Evolutionary conservation across 2,797 vertebrate genomes (phyloP).

Genomic region (Danio choprae): DNA sequence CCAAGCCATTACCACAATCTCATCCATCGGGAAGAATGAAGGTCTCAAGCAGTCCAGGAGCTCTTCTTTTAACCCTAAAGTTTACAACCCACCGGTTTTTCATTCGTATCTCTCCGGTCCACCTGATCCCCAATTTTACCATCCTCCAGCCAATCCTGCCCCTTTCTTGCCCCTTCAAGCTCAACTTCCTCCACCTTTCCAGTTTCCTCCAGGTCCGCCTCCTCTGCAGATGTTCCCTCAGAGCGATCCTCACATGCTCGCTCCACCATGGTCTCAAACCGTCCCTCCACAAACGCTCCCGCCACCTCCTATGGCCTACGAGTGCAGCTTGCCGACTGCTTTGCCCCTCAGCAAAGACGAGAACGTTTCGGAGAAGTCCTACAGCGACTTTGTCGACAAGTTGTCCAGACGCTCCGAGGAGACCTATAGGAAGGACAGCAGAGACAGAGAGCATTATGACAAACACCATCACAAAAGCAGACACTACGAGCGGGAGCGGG

Average conservation of each 20-base stretch:
- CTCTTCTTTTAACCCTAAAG: slow-evolving; percentile 66
- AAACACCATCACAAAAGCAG: slow-evolving; percentile 86
- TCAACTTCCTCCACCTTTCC: slow-evolving; percentile 82
- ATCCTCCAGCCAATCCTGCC: slow-evolving; percentile 74
- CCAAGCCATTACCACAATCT: slow-evolving; percentile 80
- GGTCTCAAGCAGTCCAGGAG: slow-evolving; percentile 72
- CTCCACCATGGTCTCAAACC: slow-evolving; percentile 78
- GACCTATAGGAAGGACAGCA: slow-evolving; percentile 72
- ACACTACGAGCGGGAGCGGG: slow-evolving; percentile 80
- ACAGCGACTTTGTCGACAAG: slow-evolving; percentile 90
- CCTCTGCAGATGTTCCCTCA: slow-evolving; percentile 64
- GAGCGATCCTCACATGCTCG: slow-evolving; percentile 71
- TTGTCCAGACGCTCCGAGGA: slow-evolving; percentile 78
- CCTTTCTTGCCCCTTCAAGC: slow-evolving; percentile 82
- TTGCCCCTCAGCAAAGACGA: slow-evolving; percentile 81
- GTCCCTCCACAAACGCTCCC: slow-evolving; percentile 71
- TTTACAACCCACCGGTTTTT: slow-evolving; percentile 75
- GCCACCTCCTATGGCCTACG: slow-evolving; percentile 68
- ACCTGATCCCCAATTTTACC: slow-evolving; percentile 79
- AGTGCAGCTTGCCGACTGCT: slow-evolving; percentile 69
- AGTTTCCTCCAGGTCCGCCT: slow-evolving; percentile 71
- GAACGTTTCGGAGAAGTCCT: slow-evolving; percentile 83
- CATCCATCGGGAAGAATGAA: slow-evolving; percentile 78
- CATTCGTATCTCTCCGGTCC: slow-evolving; percentile 75
- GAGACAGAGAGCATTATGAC: slow-evolving; percentile 81